Percentiles rank a stretch among this genome's conserved stretches.
These are phyloP conservation scores for Papilio aristodemus DNA, from an alignment of 1,140 invertebrate genomes.

Conservation along the genomic window DNA sequence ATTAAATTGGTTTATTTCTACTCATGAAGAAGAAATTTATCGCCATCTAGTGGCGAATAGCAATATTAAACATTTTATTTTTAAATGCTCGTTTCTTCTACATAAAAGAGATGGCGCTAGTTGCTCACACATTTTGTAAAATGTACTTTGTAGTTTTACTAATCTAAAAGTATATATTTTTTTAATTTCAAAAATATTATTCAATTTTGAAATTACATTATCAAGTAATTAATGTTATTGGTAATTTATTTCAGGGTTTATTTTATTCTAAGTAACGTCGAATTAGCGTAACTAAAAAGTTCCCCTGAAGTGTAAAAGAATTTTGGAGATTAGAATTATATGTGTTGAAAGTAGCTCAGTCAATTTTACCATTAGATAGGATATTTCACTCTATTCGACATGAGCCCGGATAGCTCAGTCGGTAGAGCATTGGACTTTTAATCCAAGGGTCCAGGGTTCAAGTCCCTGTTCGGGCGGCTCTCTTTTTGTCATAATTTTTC, in stretches of 20 bases:
- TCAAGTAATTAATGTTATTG: no score
- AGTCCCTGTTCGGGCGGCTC: constrained; percentile 88
- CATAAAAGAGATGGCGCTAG: constrained; percentile 41
- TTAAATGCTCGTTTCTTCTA: constrained; percentile 1
- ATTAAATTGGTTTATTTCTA: neutral
- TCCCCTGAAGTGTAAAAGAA: no score
- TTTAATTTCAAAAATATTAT: no score
- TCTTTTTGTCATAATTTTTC: constrained; percentile 55
- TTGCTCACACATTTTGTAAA: no score
- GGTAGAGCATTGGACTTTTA: constrained; percentile 86
- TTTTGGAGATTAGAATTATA: no score
- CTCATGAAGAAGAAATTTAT: constrained; percentile 4
- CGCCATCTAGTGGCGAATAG: constrained; percentile 60
- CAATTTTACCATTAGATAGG: constrained; percentile 28
- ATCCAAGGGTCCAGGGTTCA: constrained; percentile 90
- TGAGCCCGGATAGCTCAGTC: constrained; percentile 88
- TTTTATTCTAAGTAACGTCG: no score
- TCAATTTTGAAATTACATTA: no score
- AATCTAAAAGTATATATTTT: no score
- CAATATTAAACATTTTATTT: constrained; percentile 27
- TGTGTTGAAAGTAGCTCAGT: no score
- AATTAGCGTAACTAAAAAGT: no score
- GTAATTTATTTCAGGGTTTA: no score
- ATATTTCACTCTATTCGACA: constrained; percentile 34
- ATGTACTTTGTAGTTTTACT: no score